Evolutionary conservation across 1,140 invertebrate species (phyloP).

Genomic region (Ips typographus): DNA sequence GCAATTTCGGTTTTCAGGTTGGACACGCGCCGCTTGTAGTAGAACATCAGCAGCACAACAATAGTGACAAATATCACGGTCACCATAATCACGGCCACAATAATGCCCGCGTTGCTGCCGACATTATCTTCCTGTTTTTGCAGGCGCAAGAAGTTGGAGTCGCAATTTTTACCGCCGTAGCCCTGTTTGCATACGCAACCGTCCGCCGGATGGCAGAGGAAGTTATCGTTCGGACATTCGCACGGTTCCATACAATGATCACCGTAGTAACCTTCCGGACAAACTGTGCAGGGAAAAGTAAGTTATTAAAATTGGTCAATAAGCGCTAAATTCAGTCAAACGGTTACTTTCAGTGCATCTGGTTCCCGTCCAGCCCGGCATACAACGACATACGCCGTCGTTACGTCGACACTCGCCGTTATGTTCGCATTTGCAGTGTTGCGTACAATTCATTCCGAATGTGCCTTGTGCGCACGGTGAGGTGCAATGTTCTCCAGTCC

Average conservation of each 20-base stretch:
- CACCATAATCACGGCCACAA: constrained; percentile 66
- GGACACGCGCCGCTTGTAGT: constrained; percentile 74
- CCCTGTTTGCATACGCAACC: constrained; percentile 83
- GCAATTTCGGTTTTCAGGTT: constrained; percentile 83
- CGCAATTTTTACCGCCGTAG: constrained; percentile 66
- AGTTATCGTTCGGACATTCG: constrained; percentile 74
- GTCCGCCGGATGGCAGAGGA: constrained; percentile 75
- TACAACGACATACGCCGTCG: constrained; percentile 81
- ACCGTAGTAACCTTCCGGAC: constrained; percentile 87
- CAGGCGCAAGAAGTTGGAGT: constrained; percentile 45
- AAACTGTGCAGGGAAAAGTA: constrained; percentile 61
- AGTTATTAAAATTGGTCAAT: too few species aligned
- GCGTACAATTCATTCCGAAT: constrained; percentile 84
- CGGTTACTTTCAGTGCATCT: constrained; percentile 73
- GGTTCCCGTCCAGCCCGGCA: constrained; percentile 76
- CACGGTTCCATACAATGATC: constrained; percentile 83
- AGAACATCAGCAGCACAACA: constrained; percentile 65
- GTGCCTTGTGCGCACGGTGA: constrained; percentile 76
- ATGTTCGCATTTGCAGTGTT: constrained; percentile 82
- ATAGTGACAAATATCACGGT: constrained; percentile 66
- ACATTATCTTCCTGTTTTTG: constrained; percentile 14
- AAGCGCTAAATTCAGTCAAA: too few species aligned
- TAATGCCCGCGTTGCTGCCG: constrained; percentile 43
- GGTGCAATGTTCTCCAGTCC: constrained; percentile 78
- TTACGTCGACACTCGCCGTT: constrained; percentile 75